Evolutionary conservation across 2,888 invertebrate genomes (phyloP).

Genomic region (Punctoribates punctum): DNA sequence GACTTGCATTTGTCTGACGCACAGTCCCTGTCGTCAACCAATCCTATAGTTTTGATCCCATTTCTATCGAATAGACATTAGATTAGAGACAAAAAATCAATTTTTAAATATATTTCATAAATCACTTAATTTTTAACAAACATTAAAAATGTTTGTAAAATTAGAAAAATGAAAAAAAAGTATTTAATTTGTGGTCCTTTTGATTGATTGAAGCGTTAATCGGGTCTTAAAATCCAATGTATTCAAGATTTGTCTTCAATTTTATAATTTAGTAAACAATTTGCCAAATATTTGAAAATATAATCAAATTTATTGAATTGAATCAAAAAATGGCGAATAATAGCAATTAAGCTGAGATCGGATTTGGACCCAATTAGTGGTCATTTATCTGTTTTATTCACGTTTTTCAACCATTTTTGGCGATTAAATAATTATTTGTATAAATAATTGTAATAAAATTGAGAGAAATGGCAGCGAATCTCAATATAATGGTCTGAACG

Average conservation of each 20-base stretch:
- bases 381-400: too few species aligned
- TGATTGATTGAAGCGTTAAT: neutral
- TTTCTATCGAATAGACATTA: conserved; percentile 11
- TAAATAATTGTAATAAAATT: too few species aligned
- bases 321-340: too few species aligned
- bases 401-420: too few species aligned
- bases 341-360: too few species aligned
- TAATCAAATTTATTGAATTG: too few species aligned
- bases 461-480: too few species aligned
- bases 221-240: neutral
- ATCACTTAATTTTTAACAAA: neutral
- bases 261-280: too few species aligned
- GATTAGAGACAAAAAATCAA: neutral
- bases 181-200: neutral
- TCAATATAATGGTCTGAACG: neutral
- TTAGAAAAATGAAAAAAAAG: neutral
- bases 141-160: neutral
- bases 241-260: too few species aligned
- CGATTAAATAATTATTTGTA: too few species aligned
- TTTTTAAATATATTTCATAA: neutral
- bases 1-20: conserved; percentile 3
- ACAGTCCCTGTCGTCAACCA: conserved; percentile 11
- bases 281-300: too few species aligned
- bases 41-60: conserved; percentile 20
- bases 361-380: too few species aligned